Evolutionary conservation across 2,888 invertebrate species (phyloP).

Genomic region (Stegophylla sp.): DNA sequence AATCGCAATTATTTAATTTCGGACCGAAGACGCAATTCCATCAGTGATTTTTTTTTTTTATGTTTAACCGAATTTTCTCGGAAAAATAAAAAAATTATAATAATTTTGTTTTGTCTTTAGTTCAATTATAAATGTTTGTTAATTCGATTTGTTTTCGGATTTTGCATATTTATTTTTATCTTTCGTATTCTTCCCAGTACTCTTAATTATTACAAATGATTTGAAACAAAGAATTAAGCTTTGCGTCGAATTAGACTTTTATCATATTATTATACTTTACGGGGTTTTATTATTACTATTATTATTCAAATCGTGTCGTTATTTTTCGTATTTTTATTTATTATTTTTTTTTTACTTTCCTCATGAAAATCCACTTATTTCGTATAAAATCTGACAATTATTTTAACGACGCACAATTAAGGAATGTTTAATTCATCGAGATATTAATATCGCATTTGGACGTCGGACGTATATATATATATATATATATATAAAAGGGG

Average conservation of each 20-base stretch:
- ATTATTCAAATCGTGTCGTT: constrained; percentile 12
- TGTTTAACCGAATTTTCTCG: background rate
- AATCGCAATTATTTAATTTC: background rate
- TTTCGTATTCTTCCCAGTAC: background rate
- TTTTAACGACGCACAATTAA: constrained; percentile 29
- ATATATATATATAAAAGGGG: too few relatives aligned
- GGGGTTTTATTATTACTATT: background rate
- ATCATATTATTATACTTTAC: background rate
- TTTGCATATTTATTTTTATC: too few relatives aligned
- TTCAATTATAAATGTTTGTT: constrained; percentile 16
- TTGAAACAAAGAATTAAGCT: background rate
- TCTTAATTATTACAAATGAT: constrained; percentile 6
- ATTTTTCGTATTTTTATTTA: constrained; percentile 1
- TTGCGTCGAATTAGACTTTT: background rate
- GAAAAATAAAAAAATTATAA: background rate
- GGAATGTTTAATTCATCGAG: constrained; percentile 29
- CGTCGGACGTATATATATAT: background rate
- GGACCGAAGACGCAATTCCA: too few relatives aligned
- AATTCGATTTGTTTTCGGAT: constrained; percentile 12
- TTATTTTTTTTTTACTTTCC: background rate
- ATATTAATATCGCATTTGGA: constrained; percentile 33
- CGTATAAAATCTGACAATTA: constrained; percentile 17
- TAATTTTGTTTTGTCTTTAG: background rate
- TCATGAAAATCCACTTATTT: constrained; percentile 3
- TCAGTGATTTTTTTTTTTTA: too few relatives aligned